Percentiles rank a stretch among this genome's conserved stretches.
Evolutionary conservation across 2,113 vertebrate genomes (phyloP).

Genomic region (Oxyruncus cristatus): DNA sequence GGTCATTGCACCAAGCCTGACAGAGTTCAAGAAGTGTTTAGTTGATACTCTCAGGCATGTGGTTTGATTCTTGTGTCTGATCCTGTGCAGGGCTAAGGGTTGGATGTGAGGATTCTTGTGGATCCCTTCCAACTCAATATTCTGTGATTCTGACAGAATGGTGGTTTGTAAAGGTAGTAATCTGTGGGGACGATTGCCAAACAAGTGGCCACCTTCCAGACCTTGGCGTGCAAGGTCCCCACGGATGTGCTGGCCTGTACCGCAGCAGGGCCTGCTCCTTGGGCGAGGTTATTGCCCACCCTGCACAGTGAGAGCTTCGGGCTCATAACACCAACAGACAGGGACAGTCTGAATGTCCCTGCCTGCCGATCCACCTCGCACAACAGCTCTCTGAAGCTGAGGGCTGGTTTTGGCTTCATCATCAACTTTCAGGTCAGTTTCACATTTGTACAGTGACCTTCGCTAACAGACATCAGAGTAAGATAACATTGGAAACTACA

Average conservation of each 20-base stretch:
- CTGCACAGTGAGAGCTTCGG: fast-evolving
- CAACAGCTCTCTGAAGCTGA: fast-evolving
- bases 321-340: fast-evolving
- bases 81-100: not conserved
- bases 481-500: not conserved
- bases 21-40: not conserved
- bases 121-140: not conserved
- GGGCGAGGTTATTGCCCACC: fast-evolving
- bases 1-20: not conserved
- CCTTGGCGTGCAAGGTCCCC: fast-evolving
- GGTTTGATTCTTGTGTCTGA: not conserved
- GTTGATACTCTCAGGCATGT: fast-evolving
- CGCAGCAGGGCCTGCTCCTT: fast-evolving
- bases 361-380: fast-evolving
- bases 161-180: not conserved
- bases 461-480: not conserved
- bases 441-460: fast-evolving
- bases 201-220: not conserved
- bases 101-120: not conserved
- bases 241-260: fast-evolving
- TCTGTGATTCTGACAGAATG: not conserved
- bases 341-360: too few species aligned
- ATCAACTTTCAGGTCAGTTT: not conserved
- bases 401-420: not conserved
- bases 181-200: not conserved